Evolutionary conservation across 2,113 vertebrate genomes (phyloP), one percentile per base, ranked within the genome.

Genomic region (Grammomys surdaster): DNA sequence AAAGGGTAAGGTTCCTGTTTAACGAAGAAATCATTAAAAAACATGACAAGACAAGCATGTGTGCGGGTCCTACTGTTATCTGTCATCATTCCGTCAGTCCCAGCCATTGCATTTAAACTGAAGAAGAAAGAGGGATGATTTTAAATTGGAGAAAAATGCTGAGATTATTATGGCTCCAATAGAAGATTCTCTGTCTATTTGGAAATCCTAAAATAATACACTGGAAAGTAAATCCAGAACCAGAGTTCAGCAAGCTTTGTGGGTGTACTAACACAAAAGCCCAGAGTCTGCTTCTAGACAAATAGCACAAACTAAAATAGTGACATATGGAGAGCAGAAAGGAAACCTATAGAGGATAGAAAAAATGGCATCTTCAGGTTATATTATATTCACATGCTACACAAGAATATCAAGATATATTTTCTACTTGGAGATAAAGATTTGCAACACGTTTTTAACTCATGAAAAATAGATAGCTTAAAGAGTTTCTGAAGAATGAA

Each of bases 401-500:
- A 43, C 8, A 16, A 90, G 31, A 95, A 24, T 81, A 94, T 75
- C 17, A 95, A 84, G 85, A 43, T 51, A 0, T 17, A 80, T 56
- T 7, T 40, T 28, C 3, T 31, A 10, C 54, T 78, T 93, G 48
- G 36, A 26, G 54, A 72, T 54, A 93, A 94, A 54, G 43, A 67
- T 94, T 33, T 40, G 22, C 69, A 89, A 91, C 14, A 67, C 31
- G 76, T 89, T 89, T 90, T 90, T 92, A 90, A 85, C 78, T 95
- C 20, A 65, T 92, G 69, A 43, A 95, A 92, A 97, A 91, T 88
- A 73, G 69, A 89, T 24, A 36, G n/a, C 31, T 67, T 76, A 86
- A 72, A 28, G 20, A 36, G n/a, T 93, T 88, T 63, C 81, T 85
- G 73, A 78, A 91, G 72, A 95, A 70, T 20, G 0, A 77, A 88